Conservation (phyloP, 2,113 vertebrate species). For the Notothenia rossii region DNA sequence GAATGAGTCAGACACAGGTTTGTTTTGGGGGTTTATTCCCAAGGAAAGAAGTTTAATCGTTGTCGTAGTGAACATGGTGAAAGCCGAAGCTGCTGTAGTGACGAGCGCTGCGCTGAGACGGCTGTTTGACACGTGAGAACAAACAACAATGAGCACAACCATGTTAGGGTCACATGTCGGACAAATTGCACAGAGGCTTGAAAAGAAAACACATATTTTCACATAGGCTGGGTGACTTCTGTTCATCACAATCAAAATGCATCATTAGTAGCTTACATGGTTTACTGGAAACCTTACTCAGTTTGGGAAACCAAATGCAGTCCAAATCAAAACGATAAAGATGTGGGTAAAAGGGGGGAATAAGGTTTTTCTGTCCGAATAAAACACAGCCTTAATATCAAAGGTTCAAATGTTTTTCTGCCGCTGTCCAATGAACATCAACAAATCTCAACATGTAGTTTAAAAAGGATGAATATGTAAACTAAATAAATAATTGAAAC, state of each 20-base stretch:
- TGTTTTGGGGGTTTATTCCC: neutral
- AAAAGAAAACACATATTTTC: conserved; percentile 13
- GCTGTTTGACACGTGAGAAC: conserved; percentile 21
- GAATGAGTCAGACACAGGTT: neutral
- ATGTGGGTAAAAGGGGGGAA: no score
- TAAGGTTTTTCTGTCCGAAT: neutral
- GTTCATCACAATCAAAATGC: conserved; percentile 38
- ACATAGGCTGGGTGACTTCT: conserved; percentile 23
- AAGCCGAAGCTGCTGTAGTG: conserved; percentile 29
- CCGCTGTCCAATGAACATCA: neutral
- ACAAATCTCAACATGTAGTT: neutral
- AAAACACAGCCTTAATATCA: neutral
- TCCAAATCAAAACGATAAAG: no score
- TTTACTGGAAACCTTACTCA: conserved; percentile 28
- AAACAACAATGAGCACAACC: conserved; percentile 36
- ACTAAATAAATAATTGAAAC: neutral
- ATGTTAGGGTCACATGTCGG: conserved; percentile 13
- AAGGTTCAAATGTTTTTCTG: neutral
- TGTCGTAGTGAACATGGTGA: conserved; percentile 42
- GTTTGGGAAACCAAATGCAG: conserved; percentile 3
- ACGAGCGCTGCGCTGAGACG: conserved; percentile 12
- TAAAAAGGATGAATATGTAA: neutral
- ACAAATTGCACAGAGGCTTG: conserved; percentile 19
- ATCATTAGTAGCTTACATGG: conserved; percentile 19
- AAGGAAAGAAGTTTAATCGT: conserved; percentile 50